Evolutionary conservation across 1,140 invertebrate species (phyloP), one percentile per base, ranked within the genome.

Genomic region (Euschistus heros): DNA sequence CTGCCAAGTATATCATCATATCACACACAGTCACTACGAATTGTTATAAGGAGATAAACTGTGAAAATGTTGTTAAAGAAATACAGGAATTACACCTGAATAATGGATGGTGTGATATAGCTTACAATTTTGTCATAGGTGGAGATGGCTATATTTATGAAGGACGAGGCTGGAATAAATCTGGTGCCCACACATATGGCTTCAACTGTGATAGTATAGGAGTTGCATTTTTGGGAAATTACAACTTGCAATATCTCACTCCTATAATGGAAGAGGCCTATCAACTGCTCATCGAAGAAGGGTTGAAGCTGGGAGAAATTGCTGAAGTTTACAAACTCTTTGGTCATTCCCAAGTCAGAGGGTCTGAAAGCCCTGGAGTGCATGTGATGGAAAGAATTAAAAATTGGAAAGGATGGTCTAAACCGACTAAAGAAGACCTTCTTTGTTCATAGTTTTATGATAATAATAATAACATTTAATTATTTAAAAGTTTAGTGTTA

Each of bases 121-220:
- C 76, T 26, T 86, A 84, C 70, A 88, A 82, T 72, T 88, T 88
- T 71, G 66, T 85, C 27, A 79, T 87, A 46, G 85, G 84, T 4
- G 81, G 80, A 33, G 84, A 86, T 72, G 84, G 83, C 0, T 79
- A 78, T 17, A 77, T 80, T 0, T 86, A 85, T 70, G 85, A 87
- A 71, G 88, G 86, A 4, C 80, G 88, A 14, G 88, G 86, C 4
- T 91, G 86, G 86, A 77, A 80, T 20, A 72, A 73, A 0, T 66
- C 80, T 0, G 87, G 87, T 0, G 82, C 85, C 0, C 87, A 89
- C 69, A 79, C 85, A 2, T 73, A 78, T 13, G 78, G 76, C 47
- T 87, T 84, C 73, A 90, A 91, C 71, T 71, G 70, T 26, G 79
- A 82, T 59, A 82, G 82, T 64, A 78, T 88, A 26, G 84, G 84